A percentile compares a stretch with the other conserved stretches of the same genome.
Conservation (phyloP, 1,140 invertebrate genomes). For the Nilaparvata lugens region DNA sequence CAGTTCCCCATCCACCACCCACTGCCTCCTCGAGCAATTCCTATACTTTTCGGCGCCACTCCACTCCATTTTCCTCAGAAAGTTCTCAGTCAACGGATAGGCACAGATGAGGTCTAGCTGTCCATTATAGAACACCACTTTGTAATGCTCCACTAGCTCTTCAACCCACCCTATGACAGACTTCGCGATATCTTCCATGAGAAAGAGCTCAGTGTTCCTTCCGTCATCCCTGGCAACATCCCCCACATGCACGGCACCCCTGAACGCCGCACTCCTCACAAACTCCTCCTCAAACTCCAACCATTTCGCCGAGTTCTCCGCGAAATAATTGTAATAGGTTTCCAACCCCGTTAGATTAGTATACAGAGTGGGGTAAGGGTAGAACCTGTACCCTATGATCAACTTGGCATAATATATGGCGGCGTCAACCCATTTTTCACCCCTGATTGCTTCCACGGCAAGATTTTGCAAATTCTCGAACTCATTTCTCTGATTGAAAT, state of each 20-base stretch:
- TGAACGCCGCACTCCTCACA: conserved; percentile 38
- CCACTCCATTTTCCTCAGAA: conserved; percentile 44
- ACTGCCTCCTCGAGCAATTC: conserved; percentile 34
- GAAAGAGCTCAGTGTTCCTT: conserved; percentile 39
- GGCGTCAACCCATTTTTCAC: conserved; percentile 46
- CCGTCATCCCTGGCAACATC: conserved; percentile 34
- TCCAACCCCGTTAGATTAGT: conserved; percentile 67
- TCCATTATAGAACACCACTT: conserved; percentile 66
- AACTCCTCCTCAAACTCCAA: background rate
- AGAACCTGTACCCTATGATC: conserved; percentile 73
- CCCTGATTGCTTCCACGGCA: conserved; percentile 41
- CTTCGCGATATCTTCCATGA: conserved; percentile 73
- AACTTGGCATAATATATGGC: conserved; percentile 56
- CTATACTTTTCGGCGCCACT: conserved; percentile 32
- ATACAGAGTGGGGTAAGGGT: conserved; percentile 65
- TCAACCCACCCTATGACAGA: conserved; percentile 66
- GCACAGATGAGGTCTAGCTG: conserved; percentile 80
- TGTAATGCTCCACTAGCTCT: conserved; percentile 54
- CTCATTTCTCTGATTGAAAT: conserved; percentile 9
- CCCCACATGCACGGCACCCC: conserved; percentile 47
- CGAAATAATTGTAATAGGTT: conserved; percentile 57
- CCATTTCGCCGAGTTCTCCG: conserved; percentile 38
- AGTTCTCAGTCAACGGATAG: conserved; percentile 65
- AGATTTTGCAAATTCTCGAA: conserved; percentile 22
- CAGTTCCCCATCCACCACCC: conserved; percentile 38